These are phyloP conservation scores for Chiloscyllium punctatum DNA, from an alignment of 2,797 vertebrate species.

Conservation along the genomic window DNA sequence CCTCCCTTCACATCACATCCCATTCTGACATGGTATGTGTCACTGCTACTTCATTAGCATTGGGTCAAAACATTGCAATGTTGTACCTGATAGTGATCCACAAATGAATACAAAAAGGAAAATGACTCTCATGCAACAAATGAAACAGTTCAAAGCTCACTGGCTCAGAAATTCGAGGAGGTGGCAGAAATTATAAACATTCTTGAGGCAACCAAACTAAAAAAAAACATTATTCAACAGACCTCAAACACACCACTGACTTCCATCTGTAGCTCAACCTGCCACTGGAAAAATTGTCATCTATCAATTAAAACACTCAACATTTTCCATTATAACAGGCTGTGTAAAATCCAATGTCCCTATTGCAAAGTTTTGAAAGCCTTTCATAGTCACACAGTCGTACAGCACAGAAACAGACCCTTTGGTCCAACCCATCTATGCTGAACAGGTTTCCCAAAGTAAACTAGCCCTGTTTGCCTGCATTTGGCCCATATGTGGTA, in stretches of 20 bases:
- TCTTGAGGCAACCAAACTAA: neutral
- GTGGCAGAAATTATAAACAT: neutral
- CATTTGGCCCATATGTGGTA: too few species aligned
- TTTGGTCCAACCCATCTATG: too few species aligned
- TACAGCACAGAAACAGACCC: too few species aligned
- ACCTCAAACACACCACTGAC: too few species aligned
- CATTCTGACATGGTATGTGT: neutral
- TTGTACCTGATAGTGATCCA: neutral
- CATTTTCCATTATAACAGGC: too few species aligned
- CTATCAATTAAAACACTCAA: too few species aligned
- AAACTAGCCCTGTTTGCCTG: too few species aligned
- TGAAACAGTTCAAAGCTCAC: neutral
- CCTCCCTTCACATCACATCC: neutral
- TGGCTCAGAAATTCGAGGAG: neutral
- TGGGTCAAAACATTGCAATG: neutral
- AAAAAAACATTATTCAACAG: neutral
- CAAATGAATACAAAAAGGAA: neutral
- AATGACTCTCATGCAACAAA: neutral
- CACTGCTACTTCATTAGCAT: neutral
- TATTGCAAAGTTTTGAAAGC: neutral
- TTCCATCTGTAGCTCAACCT: too few species aligned
- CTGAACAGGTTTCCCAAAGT: too few species aligned
- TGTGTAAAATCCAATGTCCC: neutral
- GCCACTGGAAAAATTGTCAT: too few species aligned
- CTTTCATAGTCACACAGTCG: too few species aligned